Percentiles rank a stretch among this genome's conserved stretches.
Conservation (phyloP, 2,888 invertebrate genomes). For the Chaetogeoica ovagalla region DNA sequence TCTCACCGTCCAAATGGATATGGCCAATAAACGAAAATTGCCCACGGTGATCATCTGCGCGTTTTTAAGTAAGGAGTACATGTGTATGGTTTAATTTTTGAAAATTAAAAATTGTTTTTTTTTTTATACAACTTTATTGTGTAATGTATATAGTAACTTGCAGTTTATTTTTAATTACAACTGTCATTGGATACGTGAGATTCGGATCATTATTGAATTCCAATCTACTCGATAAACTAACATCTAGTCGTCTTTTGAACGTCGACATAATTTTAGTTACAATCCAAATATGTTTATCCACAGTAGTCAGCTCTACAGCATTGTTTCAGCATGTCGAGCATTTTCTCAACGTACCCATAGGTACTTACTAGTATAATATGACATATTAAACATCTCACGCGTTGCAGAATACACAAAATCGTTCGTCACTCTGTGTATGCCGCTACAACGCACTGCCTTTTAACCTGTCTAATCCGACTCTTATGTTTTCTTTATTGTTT, state of each 20-base stretch:
- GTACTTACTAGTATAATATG: slow-evolving; percentile 60
- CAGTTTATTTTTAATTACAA: slow-evolving; percentile 68
- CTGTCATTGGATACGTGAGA: slow-evolving; percentile 67
- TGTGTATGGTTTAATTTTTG: too few relatives aligned
- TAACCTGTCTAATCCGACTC: not conserved
- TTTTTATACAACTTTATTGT: too few relatives aligned
- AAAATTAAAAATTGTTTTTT: too few relatives aligned
- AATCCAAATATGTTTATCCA: slow-evolving; percentile 75
- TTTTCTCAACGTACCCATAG: slow-evolving; percentile 70
- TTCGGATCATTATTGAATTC: slow-evolving; percentile 68
- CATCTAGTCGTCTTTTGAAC: slow-evolving; percentile 68
- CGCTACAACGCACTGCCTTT: too few relatives aligned
- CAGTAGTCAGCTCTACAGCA: slow-evolving; percentile 76
- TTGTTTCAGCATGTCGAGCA: slow-evolving; percentile 83
- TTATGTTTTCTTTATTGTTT: not conserved
- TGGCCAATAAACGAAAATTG: slow-evolving; percentile 77
- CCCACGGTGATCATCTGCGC: slow-evolving; percentile 72
- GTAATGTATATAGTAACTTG: slow-evolving; percentile 63
- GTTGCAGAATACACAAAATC: not conserved
- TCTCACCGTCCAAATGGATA: slow-evolving; percentile 89
- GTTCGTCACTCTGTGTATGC: not conserved
- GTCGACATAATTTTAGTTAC: slow-evolving; percentile 75
- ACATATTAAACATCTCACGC: too few relatives aligned
- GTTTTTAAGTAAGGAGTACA: slow-evolving; percentile 65
- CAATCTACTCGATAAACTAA: slow-evolving; percentile 71